Conservation (phyloP, 2,888 invertebrate genomes). For the Temnothorax rugatulus region DNA sequence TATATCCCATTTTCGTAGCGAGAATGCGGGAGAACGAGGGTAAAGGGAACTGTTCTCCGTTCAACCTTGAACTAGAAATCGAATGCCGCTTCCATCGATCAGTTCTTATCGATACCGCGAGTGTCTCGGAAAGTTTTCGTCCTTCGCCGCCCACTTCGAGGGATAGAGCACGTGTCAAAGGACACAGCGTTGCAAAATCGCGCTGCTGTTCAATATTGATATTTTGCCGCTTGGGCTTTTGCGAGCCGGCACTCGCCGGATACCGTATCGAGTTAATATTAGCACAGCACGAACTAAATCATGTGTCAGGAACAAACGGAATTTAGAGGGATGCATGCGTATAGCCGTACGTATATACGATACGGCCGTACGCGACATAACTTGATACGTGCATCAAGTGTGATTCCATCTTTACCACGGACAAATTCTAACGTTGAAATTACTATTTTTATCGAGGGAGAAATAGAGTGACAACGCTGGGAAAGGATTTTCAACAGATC, state of each 20-base stretch:
- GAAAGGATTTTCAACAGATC: not conserved
- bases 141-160: not conserved
- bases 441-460: not conserved
- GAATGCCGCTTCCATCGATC: conserved; percentile 28
- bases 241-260: not conserved
- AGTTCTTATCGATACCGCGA: conserved; percentile 39
- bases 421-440: conserved; percentile 19
- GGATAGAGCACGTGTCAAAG: conserved; percentile 4
- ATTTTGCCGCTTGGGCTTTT: conserved; percentile 29
- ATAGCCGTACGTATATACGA: not conserved
- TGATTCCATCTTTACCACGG: conserved; percentile 6
- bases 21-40: not conserved
- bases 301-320: conserved; percentile 46
- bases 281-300: conserved; percentile 47
- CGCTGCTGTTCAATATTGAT: conserved; percentile 36
- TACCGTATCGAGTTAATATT: conserved; percentile 48
- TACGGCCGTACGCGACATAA: not conserved
- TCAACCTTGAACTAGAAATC: conserved; percentile 46
- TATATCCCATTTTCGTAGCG: not conserved
- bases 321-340: conserved; percentile 22
- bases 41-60: not conserved
- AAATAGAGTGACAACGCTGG: not conserved
- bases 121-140: conserved; percentile 33
- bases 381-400: not conserved
- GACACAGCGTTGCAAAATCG: conserved; percentile 16